Evolutionary conservation across 2,888 invertebrate genomes (phyloP), one percentile per base, ranked within the genome.

Genomic region (Argynnis bischoffii): DNA sequence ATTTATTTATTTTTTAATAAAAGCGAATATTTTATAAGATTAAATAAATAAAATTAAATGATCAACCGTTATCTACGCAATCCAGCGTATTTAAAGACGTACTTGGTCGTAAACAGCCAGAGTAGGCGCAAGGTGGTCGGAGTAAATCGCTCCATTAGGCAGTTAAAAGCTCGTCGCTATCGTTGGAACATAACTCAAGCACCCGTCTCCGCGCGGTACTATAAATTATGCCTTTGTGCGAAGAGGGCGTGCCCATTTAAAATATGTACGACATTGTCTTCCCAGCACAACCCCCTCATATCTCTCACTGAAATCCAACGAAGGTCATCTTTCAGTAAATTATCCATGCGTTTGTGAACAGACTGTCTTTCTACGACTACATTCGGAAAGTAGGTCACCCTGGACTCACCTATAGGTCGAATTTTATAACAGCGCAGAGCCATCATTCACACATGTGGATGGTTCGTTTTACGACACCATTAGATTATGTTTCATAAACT

Each of bases 121-220:
- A 85, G 84, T 84, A 85, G 85, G 85, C 85, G 82, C 85, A 88
- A 90, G 90, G 88, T 89, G 88, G 88, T 87, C 82, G 83, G 84
- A 88, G 88, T 90, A 90, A 92, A 92, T 92, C 92, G 91, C 90
- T 88, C 90, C 91, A 92, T 91, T 92, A 90, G 88, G 88, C 90
- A 92, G 92, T 92, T 92, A 92, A 92, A 92, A 92, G 92, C 92
- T 90, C 92, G 89, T 90, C 89, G 90, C 90, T 91, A 92, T 92
- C 92, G 89, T 84, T 83, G 86, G 86, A 81, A 88, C 89, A 92
- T 92, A 90, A 92, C 89, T 92, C 92, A 90, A 85, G 78, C 90
- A 78, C 86, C 91, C 90, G 90, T 90, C 92, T 92, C 90, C 88
- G 86, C 88, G 87, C 85, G 88, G 87, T 88, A 87, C 89, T 86